Evolutionary conservation across 2,113 vertebrate genomes (phyloP), one percentile per base, ranked within the genome.

Genomic region (Cariama cristata): DNA sequence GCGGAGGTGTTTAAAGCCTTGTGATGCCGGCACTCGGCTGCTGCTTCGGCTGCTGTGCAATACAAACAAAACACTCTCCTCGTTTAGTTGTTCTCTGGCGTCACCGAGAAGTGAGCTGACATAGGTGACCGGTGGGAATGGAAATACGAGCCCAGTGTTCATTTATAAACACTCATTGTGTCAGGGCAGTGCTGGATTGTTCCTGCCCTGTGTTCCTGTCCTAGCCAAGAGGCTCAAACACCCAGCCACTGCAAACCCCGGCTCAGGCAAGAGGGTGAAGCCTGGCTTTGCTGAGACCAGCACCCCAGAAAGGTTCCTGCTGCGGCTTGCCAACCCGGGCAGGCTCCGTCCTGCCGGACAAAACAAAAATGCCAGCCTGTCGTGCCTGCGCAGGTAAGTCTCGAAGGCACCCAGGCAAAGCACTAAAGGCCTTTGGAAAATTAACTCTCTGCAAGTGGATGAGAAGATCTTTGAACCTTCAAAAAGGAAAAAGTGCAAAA

Each of bases 251-350:
- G 73, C 58, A 67, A 63, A 66, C 23, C 45, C 74, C 2, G 0
- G 18, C 67, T 69, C 64, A 8, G 69, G 67, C 56, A 62, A 15
- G 21, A 21, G 44, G 11, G 8, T n/a, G 45, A 81, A 76, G 26
- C 40, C 45, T 33, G 71, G 35, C 35, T 63, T 67, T 60, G 49
- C 35, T 2, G 2, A 45, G 66, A 14, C 16, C 55, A 47, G 71
- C 50, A n/a, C 14, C 62, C 21, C 64, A 88, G 38, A 66, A 82
- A 88, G 26, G 12, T 55, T 27, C 60, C 64, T 23, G 20, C 73
- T 45, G 53, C 4, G 2, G 19, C 42, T 50, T 14, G 0, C 52
- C 42, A 14, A 68, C 11, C 11, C 2, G 0, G 33, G 14, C 1
- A 2, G 28, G 59, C 50, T 60, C 24, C 8, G 0, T 75, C n/a